phyloP scores from a whole-genome alignment of 2,888 invertebrate genomes.

The Eupithecia inturbata region DNA sequence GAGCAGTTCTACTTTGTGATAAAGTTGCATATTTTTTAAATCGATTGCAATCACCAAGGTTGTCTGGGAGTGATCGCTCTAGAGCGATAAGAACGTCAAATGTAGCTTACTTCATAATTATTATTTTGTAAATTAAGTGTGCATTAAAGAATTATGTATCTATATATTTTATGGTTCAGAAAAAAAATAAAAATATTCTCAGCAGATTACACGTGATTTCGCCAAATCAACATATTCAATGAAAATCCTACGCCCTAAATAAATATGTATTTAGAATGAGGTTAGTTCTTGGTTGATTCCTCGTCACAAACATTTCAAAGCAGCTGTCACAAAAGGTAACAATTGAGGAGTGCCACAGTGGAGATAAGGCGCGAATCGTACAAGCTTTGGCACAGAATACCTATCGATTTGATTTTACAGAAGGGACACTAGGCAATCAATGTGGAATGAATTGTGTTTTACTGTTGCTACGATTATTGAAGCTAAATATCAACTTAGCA shows the following conservation, averaged over 20 bases:
- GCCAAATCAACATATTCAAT: not conserved
- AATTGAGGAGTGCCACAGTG: constrained; percentile 71
- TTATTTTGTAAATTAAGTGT: too few species aligned
- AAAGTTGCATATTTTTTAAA: not conserved
- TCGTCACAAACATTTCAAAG: constrained; percentile 52
- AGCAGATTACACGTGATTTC: not conserved
- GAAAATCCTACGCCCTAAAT: not conserved
- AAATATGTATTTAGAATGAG: constrained; percentile 20
- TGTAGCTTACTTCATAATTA: too few species aligned
- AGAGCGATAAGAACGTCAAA: too few species aligned
- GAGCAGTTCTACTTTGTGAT: not conserved
- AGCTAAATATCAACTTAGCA: too few species aligned
- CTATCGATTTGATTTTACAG: constrained; percentile 49
- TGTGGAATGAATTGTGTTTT: too few species aligned
- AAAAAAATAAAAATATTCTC: not conserved
- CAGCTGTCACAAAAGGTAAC: constrained; percentile 52
- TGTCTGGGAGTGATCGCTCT: too few species aligned
- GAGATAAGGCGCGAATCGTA: constrained; percentile 74
- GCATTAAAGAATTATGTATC: too few species aligned
- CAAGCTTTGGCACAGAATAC: constrained; percentile 54
- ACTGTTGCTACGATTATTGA: too few species aligned
- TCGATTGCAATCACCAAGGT: not conserved
- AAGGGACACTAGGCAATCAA: not conserved
- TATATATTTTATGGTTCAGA: not conserved
- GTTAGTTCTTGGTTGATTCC: constrained; percentile 40